These are phyloP conservation scores for Eupeodes luniger DNA, from an alignment of 2,888 invertebrate species.

Conservation along the genomic window DNA sequence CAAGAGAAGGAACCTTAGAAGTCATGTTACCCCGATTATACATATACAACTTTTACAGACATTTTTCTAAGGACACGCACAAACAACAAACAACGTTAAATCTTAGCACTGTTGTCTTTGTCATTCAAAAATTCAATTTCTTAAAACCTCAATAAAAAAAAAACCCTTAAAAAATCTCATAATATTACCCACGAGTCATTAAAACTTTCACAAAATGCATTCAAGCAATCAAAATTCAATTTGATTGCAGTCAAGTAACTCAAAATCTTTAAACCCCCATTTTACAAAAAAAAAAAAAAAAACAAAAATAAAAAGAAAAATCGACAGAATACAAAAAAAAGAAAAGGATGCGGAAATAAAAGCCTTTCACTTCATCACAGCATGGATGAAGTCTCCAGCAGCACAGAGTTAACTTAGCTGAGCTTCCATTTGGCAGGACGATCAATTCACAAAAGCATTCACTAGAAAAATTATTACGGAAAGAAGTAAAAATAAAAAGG, in stretches of 20 bases:
- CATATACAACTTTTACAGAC: too few species aligned
- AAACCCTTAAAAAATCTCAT: neutral
- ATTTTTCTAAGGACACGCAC: too few species aligned
- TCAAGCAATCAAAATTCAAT: slow-evolving; percentile 41
- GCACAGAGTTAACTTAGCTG: slow-evolving; percentile 59
- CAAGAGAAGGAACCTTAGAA: too few species aligned
- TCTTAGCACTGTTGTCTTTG: too few species aligned
- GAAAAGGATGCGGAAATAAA: slow-evolving; percentile 38
- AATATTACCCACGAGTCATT: neutral
- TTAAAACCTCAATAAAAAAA: neutral
- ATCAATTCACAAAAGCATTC: slow-evolving; percentile 67
- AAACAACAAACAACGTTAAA: too few species aligned
- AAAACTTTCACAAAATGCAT: slow-evolving; percentile 16
- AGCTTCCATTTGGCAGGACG: slow-evolving; percentile 67
- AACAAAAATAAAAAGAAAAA: neutral
- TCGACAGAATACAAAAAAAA: neutral
- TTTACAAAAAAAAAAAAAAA: neutral
- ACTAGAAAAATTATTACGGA: slow-evolving; percentile 32
- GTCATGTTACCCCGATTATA: too few species aligned
- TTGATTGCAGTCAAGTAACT: slow-evolving; percentile 51
- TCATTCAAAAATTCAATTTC: too few species aligned
- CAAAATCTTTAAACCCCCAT: slow-evolving; percentile 4
- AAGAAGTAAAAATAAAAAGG: slow-evolving; percentile 39
- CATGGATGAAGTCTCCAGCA: slow-evolving; percentile 12
- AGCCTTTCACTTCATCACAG: slow-evolving; percentile 61